Percentiles rank a stretch among this genome's conserved stretches.
Conservation (phyloP, 2,888 invertebrate species). For the Vesta saturnalis region DNA sequence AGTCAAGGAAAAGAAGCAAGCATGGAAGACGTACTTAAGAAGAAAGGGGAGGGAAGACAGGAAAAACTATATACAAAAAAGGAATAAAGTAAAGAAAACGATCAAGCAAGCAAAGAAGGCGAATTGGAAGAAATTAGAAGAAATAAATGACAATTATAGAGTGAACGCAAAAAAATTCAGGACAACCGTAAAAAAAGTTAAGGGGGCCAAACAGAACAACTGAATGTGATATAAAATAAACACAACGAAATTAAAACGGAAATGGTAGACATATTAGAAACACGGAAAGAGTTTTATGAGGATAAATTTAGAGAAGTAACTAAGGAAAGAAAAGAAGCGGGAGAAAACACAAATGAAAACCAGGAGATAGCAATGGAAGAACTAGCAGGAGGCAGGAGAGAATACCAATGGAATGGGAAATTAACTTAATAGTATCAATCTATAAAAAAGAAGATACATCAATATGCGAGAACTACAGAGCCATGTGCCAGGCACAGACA, state of each 20-base stretch:
- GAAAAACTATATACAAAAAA: no score
- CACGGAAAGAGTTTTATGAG: no score
- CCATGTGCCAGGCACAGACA: background rate
- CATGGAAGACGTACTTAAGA: no score
- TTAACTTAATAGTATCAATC: background rate
- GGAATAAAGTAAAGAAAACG: background rate
- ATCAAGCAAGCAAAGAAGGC: no score
- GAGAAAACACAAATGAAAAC: no score
- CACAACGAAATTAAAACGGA: no score
- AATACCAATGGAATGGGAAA: background rate
- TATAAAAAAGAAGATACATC: background rate
- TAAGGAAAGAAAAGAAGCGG: background rate
- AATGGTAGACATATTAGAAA: no score
- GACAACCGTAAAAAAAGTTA: background rate
- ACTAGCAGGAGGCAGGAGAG: no score
- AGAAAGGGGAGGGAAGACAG: no score
- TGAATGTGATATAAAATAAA: background rate
- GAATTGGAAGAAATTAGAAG: no score
- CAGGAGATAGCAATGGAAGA: background rate
- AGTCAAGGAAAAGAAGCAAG: no score
- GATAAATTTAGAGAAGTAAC: no score
- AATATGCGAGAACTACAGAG: background rate
- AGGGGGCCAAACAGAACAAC: background rate
- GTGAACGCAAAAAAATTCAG: background rate
- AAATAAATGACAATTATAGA: background rate